These are phyloP conservation scores for Hydroisotoma schaefferi DNA, from an alignment of 2,888 invertebrate genomes.

Conservation along the genomic window DNA sequence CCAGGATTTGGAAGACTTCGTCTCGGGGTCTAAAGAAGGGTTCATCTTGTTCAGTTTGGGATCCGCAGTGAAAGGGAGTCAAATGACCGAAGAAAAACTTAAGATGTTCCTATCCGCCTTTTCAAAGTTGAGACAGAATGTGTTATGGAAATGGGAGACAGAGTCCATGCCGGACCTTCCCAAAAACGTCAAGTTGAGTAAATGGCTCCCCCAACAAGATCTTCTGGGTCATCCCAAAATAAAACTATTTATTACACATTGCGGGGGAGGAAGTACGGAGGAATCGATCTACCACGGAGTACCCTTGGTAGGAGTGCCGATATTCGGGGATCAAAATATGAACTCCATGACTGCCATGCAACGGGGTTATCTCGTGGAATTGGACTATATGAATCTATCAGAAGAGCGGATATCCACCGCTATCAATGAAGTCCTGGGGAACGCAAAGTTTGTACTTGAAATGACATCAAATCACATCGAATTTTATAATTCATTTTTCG, in stretches of 20 bases:
- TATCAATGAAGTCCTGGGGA: slow-evolving; percentile 11
- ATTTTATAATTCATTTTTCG: no score
- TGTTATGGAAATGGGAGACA: slow-evolving; percentile 79
- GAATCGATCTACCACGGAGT: slow-evolving; percentile 62
- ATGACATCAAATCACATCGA: no score
- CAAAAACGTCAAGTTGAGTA: slow-evolving; percentile 60
- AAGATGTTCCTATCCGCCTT: slow-evolving; percentile 69
- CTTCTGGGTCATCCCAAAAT: slow-evolving; percentile 67
- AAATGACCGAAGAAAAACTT: slow-evolving; percentile 72
- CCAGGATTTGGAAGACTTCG: slow-evolving; percentile 7
- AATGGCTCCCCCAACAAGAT: slow-evolving; percentile 74
- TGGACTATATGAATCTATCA: slow-evolving; percentile 8
- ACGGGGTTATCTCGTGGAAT: slow-evolving; percentile 14
- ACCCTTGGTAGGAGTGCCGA: slow-evolving; percentile 58
- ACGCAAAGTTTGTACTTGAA: no score
- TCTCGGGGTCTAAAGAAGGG: slow-evolving; percentile 56
- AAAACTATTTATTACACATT: slow-evolving; percentile 63
- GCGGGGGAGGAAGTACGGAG: slow-evolving; percentile 63
- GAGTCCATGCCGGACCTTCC: slow-evolving; percentile 59
- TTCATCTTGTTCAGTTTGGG: slow-evolving; percentile 84
- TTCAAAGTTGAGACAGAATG: slow-evolving; percentile 70
- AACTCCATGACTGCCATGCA: no score
- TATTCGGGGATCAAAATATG: slow-evolving; percentile 57
- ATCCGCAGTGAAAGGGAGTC: slow-evolving; percentile 73
- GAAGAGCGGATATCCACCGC: slow-evolving; percentile 5